phyloP scores from a whole-genome alignment of 2,888 invertebrate genomes.

The Melanostoma scalare region DNA sequence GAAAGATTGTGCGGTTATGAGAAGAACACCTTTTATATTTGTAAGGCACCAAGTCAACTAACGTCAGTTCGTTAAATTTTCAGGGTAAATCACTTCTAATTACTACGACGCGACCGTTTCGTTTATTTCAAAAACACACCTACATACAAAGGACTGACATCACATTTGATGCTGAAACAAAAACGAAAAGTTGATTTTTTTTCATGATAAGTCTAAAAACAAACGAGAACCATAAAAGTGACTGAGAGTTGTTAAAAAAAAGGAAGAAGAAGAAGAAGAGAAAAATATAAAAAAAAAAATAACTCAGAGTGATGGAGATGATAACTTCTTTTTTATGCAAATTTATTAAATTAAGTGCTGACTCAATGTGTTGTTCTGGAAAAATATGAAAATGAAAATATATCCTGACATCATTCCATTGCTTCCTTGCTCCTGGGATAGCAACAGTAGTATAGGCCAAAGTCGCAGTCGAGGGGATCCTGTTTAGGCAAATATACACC shows the following conservation, averaged over 20 bases:
- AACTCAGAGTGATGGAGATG: constrained; percentile 32
- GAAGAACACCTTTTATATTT: no score
- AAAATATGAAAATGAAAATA: constrained; percentile 70
- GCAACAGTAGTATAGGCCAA: not conserved
- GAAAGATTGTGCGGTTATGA: no score
- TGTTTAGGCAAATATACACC: not conserved
- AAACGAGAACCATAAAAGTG: constrained; percentile 15
- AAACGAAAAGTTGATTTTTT: constrained; percentile 37
- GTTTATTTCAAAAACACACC: constrained; percentile 58
- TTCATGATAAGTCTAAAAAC: constrained; percentile 4
- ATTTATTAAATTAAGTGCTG: constrained; percentile 71
- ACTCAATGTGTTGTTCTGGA: constrained; percentile 66
- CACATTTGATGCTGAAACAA: not conserved
- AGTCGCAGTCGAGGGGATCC: no score
- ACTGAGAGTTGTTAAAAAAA: not conserved
- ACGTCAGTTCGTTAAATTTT: constrained; percentile 66
- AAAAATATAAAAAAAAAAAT: constrained; percentile 6
- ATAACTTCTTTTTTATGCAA: constrained; percentile 69
- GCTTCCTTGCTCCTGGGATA: not conserved
- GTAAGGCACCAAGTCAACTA: constrained; percentile 47
- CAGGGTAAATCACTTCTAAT: constrained; percentile 63
- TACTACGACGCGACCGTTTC: constrained; percentile 63
- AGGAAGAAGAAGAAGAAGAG: no score
- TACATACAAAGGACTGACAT: not conserved
- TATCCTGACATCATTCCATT: constrained; percentile 53